phyloP scores from a whole-genome alignment of 2,113 vertebrate species.

The Drymodes brunneopygia region DNA sequence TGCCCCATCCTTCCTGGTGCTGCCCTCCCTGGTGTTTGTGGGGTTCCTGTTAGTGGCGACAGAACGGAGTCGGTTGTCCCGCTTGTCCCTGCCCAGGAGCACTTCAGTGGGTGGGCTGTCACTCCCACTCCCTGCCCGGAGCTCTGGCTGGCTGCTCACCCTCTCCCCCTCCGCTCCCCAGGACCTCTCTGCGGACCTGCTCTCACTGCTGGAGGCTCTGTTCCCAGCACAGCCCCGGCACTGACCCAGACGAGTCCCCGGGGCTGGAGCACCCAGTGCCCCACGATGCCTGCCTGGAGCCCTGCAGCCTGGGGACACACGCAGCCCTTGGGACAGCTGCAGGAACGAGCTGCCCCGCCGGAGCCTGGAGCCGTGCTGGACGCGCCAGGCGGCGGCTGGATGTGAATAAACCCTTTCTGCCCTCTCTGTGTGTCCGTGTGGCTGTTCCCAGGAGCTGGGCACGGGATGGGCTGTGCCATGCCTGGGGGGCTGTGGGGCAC shows the following conservation, averaged over 20 bases:
- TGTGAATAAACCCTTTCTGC: slow-evolving; percentile 34
- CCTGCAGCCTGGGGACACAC: accelerated
- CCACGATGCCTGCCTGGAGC: accelerated
- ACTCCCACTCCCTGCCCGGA: accelerated
- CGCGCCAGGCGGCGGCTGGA: accelerated
- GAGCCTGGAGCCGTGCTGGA: background rate
- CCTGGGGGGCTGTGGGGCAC: background rate
- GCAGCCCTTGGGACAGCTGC: background rate
- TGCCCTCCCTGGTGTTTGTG: accelerated
- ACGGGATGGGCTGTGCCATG: accelerated
- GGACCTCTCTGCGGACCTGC: slow-evolving; percentile 44
- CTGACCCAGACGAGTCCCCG: background rate
- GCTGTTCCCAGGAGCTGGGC: background rate
- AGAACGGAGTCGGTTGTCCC: accelerated
- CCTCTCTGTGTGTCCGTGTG: background rate
- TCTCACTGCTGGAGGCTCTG: slow-evolving; percentile 56
- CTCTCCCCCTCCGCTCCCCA: background rate
- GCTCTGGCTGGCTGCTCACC: accelerated
- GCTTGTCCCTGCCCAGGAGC: background rate
- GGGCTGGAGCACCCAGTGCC: background rate
- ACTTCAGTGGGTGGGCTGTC: background rate
- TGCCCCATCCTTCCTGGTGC: background rate
- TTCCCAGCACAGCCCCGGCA: background rate
- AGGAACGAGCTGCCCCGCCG: accelerated
- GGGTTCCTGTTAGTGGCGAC: background rate